phyloP scores from a whole-genome alignment of 2,888 invertebrate species.

The Sinelater perroti region DNA sequence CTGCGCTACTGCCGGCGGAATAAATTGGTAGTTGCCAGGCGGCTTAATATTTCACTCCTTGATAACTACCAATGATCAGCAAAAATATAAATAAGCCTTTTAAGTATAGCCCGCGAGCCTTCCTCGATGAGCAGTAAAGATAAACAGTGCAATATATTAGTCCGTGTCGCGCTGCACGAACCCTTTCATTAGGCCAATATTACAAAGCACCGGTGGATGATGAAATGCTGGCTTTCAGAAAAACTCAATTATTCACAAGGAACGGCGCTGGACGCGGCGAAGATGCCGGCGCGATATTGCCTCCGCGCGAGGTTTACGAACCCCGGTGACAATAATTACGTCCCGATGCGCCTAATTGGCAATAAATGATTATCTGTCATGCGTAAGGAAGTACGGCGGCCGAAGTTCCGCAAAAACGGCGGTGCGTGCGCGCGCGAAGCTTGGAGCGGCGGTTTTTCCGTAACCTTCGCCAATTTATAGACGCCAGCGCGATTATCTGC shows the following conservation, averaged over 20 bases:
- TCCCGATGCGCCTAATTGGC: too few relatives aligned
- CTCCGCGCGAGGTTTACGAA: too few relatives aligned
- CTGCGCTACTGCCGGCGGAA: neutral
- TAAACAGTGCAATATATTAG: slow-evolving; percentile 48
- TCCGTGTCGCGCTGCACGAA: slow-evolving; percentile 45
- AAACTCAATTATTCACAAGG: slow-evolving; percentile 34
- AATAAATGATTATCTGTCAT: too few relatives aligned
- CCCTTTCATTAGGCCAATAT: slow-evolving; percentile 43
- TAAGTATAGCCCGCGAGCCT: slow-evolving; percentile 13
- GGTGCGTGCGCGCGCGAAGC: too few relatives aligned
- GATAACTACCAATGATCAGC: slow-evolving; percentile 24
- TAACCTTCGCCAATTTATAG: too few relatives aligned
- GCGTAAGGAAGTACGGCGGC: neutral
- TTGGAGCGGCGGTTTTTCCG: too few relatives aligned
- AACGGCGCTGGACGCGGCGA: too few relatives aligned
- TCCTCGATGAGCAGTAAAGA: slow-evolving; percentile 44
- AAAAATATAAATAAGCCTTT: slow-evolving; percentile 31
- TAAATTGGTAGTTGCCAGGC: slow-evolving; percentile 21
- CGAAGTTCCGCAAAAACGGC: neutral
- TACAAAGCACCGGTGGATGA: slow-evolving; percentile 26
- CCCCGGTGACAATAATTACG: too few relatives aligned
- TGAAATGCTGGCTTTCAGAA: slow-evolving; percentile 27
- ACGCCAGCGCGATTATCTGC: too few relatives aligned
- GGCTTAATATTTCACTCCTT: slow-evolving; percentile 19
- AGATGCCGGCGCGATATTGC: too few relatives aligned